Conservation (phyloP, 1,140 invertebrate species). For the Chelonus insularis region DNA sequence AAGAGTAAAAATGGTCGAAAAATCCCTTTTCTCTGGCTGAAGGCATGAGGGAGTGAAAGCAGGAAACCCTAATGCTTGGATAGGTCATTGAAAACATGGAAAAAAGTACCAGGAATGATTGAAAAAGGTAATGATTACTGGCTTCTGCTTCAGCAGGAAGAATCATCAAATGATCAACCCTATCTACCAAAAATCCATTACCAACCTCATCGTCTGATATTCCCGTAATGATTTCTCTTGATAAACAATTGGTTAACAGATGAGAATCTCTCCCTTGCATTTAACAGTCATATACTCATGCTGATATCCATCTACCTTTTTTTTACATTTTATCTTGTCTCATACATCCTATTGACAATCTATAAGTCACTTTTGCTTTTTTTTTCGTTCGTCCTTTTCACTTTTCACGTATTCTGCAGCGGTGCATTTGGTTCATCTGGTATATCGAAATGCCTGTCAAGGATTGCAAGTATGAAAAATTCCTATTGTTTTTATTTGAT, state of each 20-base stretch:
- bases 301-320: background rate
- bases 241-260: conserved; percentile 61
- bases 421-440: background rate
- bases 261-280: conserved; percentile 26
- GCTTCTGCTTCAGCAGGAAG: conserved; percentile 18
- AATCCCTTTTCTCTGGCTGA: conserved; percentile 8
- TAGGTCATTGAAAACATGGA: conserved; percentile 56
- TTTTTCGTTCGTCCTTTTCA: background rate
- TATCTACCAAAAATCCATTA: conserved; percentile 22
- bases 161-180: conserved; percentile 57
- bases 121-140: conserved; percentile 52
- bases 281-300: conserved; percentile 21
- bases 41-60: background rate
- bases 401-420: background rate
- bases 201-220: conserved; percentile 28
- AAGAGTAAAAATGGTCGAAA: conserved; percentile 8
- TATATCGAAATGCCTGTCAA: background rate
- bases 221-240: conserved; percentile 56
- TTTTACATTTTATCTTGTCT: conserved; percentile 8
- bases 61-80: conserved; percentile 40
- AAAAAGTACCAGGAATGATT: conserved; percentile 58
- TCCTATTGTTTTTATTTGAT: background rate
- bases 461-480: background rate
- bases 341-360: conserved; percentile 6
- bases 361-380: conserved; percentile 8